Conservation (phyloP, 2,113 vertebrate genomes). For the Salminus brasiliensis region DNA sequence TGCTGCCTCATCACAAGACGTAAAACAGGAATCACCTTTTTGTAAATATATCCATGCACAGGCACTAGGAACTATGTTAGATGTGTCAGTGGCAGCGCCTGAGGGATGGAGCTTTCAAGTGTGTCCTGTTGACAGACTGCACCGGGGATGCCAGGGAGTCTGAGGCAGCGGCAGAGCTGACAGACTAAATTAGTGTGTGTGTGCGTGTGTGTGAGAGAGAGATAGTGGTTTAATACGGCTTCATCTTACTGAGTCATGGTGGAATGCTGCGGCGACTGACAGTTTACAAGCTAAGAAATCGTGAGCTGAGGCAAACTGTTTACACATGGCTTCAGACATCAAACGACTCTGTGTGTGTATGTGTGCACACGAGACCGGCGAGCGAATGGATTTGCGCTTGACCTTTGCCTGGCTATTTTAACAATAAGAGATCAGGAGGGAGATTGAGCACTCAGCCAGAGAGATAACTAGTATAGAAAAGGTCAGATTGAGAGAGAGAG, state of each 20-base stretch:
- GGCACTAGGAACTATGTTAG: not conserved
- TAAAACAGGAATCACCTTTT: not conserved
- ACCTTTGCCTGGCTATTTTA: not conserved
- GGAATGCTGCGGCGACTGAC: not conserved
- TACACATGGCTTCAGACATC: not conserved
- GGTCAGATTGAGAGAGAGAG: not conserved
- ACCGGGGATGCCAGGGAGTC: constrained; percentile 22
- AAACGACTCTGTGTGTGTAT: constrained; percentile 1
- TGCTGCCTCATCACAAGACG: not conserved
- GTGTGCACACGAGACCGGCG: not conserved
- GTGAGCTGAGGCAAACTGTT: not conserved
- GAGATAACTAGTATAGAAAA: not conserved
- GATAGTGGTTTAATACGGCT: constrained; percentile 25
- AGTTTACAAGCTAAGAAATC: not conserved
- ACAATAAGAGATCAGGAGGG: not conserved
- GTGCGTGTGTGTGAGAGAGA: constrained; percentile 9
- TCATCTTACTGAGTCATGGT: constrained; percentile 20
- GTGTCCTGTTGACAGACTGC: constrained; percentile 31
- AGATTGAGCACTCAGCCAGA: not conserved
- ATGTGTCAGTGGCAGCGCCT: constrained; percentile 14
- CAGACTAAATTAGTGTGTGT: constrained; percentile 33
- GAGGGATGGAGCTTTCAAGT: constrained; percentile 11
- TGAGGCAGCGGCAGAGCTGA: constrained; percentile 36
- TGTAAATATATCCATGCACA: not conserved
- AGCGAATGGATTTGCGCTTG: constrained; percentile 8